Evolutionary conservation across 2,113 vertebrate species (phyloP).

Genomic region (Alouatta palliata): DNA sequence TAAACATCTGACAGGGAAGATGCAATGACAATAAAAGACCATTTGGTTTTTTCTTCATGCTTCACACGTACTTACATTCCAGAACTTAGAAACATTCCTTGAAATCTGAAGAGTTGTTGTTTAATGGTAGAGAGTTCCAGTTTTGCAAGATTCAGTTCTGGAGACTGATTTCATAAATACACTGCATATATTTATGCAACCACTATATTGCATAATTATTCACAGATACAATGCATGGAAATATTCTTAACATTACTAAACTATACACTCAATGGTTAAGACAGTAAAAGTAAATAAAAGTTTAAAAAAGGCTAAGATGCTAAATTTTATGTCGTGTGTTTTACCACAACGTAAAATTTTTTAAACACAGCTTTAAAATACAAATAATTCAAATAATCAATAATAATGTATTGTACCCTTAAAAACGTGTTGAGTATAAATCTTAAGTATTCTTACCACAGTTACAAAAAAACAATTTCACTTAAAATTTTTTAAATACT

Average conservation of each 20-base stretch:
- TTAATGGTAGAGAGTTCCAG: background rate
- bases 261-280: background rate
- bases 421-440: background rate
- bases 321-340: background rate
- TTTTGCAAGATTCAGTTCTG: background rate
- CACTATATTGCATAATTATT: background rate
- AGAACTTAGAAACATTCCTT: background rate
- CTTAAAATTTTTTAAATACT: background rate
- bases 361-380: background rate
- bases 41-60: background rate
- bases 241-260: conserved; percentile 2
- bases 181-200: too few species aligned
- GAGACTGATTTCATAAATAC: background rate
- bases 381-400: background rate
- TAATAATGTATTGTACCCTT: background rate
- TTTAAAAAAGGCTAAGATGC: background rate
- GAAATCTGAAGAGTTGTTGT: background rate
- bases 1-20: background rate
- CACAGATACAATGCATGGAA: background rate
- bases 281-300: background rate
- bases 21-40: background rate
- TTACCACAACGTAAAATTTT: background rate
- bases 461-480: background rate
- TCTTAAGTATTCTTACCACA: background rate
- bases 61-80: background rate